These are phyloP conservation scores for Rhagophthalmus giganteus DNA, from an alignment of 2,888 invertebrate species.

Conservation along the genomic window DNA sequence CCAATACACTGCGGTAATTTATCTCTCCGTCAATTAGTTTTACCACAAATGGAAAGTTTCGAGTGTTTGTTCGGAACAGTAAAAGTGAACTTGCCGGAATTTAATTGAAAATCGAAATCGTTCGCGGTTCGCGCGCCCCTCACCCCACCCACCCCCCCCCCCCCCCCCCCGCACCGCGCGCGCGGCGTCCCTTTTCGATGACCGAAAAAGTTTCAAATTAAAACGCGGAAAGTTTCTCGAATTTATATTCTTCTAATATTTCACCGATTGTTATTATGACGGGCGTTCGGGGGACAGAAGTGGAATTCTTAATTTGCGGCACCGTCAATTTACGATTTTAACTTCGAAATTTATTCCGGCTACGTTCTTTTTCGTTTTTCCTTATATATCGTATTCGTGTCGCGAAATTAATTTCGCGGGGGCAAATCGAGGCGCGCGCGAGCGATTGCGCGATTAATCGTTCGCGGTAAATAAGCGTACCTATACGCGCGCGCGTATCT, in stretches of 20 bases:
- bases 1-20: slow-evolving; percentile 34
- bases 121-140: neutral
- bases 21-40: slow-evolving; percentile 39
- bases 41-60: slow-evolving; percentile 37
- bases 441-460: too few relatives aligned
- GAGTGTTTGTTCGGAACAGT: slow-evolving; percentile 24
- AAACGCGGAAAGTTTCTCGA: slow-evolving; percentile 25
- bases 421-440: too few relatives aligned
- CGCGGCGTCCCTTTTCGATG: slow-evolving; percentile 13
- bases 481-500: too few relatives aligned
- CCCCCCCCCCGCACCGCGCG: too few relatives aligned
- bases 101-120: slow-evolving; percentile 29
- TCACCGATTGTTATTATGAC: slow-evolving; percentile 20
- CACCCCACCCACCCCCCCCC: neutral
- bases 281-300: slow-evolving; percentile 20
- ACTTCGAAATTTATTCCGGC: neutral
- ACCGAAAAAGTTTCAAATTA: slow-evolving; percentile 30
- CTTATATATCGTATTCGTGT: neutral
- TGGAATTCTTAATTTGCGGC: slow-evolving; percentile 16
- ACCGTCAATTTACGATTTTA: slow-evolving; percentile 1
- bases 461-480: too few relatives aligned
- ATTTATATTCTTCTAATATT: slow-evolving; percentile 30
- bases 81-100: slow-evolving; percentile 28
- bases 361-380: neutral
- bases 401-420: neutral